phyloP scores from a whole-genome alignment of 2,113 vertebrate species.

The Crotalus horridus region DNA sequence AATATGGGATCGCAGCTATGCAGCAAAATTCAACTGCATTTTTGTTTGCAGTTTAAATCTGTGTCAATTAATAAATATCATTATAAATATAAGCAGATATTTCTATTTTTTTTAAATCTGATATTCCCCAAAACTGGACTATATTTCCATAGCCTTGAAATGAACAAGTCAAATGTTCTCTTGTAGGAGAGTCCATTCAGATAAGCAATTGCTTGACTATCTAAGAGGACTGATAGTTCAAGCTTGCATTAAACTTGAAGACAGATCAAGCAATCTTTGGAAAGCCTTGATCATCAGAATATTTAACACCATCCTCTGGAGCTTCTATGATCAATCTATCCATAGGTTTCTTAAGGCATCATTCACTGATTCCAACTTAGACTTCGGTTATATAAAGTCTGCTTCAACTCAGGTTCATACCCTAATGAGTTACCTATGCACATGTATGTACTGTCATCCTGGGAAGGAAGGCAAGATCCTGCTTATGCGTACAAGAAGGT shows the following conservation, averaged over 20 bases:
- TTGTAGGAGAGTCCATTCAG: background rate
- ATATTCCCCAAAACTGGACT: background rate
- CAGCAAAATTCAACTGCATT: conserved; percentile 12
- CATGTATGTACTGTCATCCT: no score
- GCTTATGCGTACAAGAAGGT: no score
- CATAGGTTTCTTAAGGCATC: background rate
- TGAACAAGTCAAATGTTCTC: conserved; percentile 1
- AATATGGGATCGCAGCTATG: conserved; percentile 13
- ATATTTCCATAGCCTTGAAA: background rate
- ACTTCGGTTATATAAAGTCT: background rate
- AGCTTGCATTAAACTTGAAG: background rate
- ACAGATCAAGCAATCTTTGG: background rate
- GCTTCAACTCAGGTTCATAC: no score
- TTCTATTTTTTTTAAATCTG: conserved; percentile 9
- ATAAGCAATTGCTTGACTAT: background rate
- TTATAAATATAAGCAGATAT: background rate
- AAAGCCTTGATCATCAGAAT: background rate
- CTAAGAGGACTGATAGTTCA: no score
- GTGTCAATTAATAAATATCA: conserved; percentile 20
- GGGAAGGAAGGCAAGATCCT: no score
- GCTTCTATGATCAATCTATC: background rate
- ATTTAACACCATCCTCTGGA: background rate
- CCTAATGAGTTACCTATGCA: no score
- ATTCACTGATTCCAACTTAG: background rate
- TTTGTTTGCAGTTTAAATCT: conserved; percentile 2